phyloP scores from a whole-genome alignment of 2,797 vertebrate species.

The Thamnophis elegans region DNA sequence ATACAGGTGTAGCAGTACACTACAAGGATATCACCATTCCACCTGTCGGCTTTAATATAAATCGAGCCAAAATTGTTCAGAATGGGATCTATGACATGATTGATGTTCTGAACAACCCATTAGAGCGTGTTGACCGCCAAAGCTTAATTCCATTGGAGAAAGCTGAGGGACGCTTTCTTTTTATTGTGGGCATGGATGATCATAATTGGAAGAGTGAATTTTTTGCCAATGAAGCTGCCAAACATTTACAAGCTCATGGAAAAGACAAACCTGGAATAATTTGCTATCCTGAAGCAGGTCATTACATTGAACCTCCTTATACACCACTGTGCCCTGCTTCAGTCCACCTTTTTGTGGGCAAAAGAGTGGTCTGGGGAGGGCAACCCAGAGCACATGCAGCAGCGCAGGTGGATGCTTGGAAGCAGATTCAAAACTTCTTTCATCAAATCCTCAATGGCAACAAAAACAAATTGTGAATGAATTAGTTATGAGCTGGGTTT shows the following conservation, averaged over 20 bases:
- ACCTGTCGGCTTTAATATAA: conserved; percentile 3
- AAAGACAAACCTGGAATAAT: conserved; percentile 81
- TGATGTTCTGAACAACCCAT: conserved; percentile 70
- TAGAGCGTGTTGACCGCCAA: conserved; percentile 65
- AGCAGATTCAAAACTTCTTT: conserved; percentile 81
- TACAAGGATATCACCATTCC: conserved; percentile 77
- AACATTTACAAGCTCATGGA: conserved; percentile 73
- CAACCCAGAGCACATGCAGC: conserved; percentile 77
- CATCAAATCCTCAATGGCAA: conserved; percentile 69
- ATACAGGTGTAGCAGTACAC: conserved; percentile 70
- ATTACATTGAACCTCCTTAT: conserved; percentile 86
- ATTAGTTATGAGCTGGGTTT: background rate
- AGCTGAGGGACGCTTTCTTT: conserved; percentile 75
- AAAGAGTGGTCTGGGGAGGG: conserved; percentile 78
- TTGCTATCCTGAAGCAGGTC: conserved; percentile 82
- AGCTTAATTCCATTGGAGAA: conserved; percentile 81
- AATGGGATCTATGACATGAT: conserved; percentile 69
- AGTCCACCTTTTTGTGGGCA: conserved; percentile 69
- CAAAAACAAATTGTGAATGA: conserved; percentile 59
- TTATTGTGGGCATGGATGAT: conserved; percentile 80
- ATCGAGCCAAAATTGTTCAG: conserved; percentile 56
- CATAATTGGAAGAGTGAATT: conserved; percentile 81
- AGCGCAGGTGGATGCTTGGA: conserved; percentile 87
- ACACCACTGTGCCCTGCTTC: conserved; percentile 76
- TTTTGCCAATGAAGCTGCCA: conserved; percentile 77